Evolutionary conservation across 1,140 invertebrate genomes (phyloP).

Genomic region (Lerema accius): DNA sequence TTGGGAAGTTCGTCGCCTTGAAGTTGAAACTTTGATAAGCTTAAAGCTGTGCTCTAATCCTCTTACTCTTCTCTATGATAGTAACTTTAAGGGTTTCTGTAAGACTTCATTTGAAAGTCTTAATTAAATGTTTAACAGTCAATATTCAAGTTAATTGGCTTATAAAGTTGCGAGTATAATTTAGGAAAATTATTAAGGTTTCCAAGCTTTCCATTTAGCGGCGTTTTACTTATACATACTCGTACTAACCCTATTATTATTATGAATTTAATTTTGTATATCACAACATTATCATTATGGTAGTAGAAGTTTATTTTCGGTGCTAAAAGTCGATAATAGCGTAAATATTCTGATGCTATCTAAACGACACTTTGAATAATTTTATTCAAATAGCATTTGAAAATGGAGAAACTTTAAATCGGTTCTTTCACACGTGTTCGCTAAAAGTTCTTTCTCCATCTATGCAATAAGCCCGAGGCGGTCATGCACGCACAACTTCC

Average conservation of each 20-base stretch:
- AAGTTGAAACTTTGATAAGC: conserved; percentile 25
- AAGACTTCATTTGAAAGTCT: background rate
- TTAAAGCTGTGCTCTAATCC: conserved; percentile 19
- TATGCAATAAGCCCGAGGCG: conserved; percentile 22
- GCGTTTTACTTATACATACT: too few relatives aligned
- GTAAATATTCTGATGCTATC: conserved; percentile 1
- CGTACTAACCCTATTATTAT: too few relatives aligned
- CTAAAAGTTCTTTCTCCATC: conserved; percentile 8
- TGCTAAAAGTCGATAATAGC: conserved; percentile 8
- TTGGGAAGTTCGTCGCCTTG: conserved; percentile 8
- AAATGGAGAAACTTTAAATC: conserved; percentile 30
- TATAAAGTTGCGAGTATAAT: background rate
- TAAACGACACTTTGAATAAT: conserved; percentile 12
- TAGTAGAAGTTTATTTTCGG: background rate
- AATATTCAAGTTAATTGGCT: background rate
- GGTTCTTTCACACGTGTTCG: conserved; percentile 25
- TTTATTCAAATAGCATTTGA: conserved; percentile 25
- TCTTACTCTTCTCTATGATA: conserved; percentile 23
- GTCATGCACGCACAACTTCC: conserved; percentile 22
- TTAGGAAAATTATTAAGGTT: background rate
- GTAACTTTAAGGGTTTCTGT: background rate
- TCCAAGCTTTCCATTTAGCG: too few relatives aligned
- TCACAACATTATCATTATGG: too few relatives aligned
- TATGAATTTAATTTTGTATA: too few relatives aligned
- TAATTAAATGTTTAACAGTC: conserved; percentile 2